Base-by-base conservation (phyloP, 2,113 vertebrate genomes). In the Sebastes fasciatus region DNA sequence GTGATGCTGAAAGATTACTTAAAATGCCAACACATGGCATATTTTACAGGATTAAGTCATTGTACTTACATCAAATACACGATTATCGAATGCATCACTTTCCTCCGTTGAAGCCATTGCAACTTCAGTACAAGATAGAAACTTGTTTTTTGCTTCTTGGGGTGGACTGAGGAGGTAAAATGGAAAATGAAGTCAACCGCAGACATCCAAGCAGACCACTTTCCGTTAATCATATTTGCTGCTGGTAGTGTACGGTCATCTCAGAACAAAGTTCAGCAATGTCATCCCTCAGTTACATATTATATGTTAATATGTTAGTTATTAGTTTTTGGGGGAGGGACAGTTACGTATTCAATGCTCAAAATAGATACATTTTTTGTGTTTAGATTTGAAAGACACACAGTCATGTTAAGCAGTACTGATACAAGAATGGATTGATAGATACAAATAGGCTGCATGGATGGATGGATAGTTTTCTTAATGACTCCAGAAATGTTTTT, bases 61-160 rank as follows among this genome's bases (percentile, higher is more conserved):
- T 51, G 6, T 76, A 92, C 91, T 86, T 45, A 92, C 92, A 48
- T 89, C 71, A 83, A 89, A 90, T 8, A 42, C 77, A 51, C 26
- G 66, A 79, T 84, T 84, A 54, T 87, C 45, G 0, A 58, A 3
- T 6, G 79, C 85, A 46, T 9, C 0, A 6, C 11, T 70, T 69
- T 69, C 42, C 43, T 74, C 0, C 17, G 0, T 9, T 48, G 49
- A 52, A 70, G 71, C 55, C 86, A 91, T 86, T 4, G 26, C 5
- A n/a, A 46, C n/a, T 74, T 23, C 26, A 19, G 8, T 45, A 4
- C 16, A 2, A 52, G 46, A 10, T 49, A 17, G 51, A 51, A 63
- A 16, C 46, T 14, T 19, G 5, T 1, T n/a, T 40, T 45, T 43
- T 14, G 16, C 14, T 58, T 26, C n/a, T 51, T 13, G 13, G 45